Conservation (phyloP, 2,113 vertebrate species). For the Hypocryptadius cinnamomeus region DNA sequence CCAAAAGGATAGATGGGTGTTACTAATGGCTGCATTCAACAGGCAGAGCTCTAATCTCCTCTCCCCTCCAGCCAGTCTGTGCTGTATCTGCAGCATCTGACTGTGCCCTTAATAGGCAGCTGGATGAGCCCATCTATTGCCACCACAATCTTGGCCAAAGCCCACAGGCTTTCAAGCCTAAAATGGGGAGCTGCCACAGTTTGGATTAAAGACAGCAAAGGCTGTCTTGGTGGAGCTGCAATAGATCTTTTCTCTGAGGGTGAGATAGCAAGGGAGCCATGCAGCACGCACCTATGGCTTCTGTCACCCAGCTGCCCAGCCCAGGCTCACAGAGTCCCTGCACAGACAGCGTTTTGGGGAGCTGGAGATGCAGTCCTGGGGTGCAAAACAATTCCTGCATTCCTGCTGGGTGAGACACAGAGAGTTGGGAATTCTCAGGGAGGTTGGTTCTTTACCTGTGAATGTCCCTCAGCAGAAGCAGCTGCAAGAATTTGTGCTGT, state of each 20-base stretch:
- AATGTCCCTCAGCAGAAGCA: background rate
- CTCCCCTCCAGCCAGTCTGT: background rate
- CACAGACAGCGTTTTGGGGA: fast-evolving
- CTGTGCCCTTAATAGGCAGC: background rate
- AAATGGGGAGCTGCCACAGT: background rate
- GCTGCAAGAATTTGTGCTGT: background rate
- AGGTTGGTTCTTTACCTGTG: background rate
- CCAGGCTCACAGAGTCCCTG: background rate
- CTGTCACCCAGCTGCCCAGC: background rate
- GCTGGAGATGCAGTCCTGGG: background rate
- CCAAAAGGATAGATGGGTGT: background rate
- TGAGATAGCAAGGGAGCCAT: background rate
- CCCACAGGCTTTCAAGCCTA: background rate
- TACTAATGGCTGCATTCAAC: background rate
- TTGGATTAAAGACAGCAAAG: background rate
- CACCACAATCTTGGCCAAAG: background rate
- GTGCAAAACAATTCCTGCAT: background rate
- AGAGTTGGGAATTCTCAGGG: fast-evolving
- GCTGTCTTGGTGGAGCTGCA: background rate
- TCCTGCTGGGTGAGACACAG: background rate
- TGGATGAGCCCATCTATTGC: background rate
- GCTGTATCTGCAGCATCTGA: background rate
- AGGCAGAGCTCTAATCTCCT: background rate
- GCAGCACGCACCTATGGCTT: background rate
- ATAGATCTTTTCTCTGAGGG: background rate